Base-by-base conservation (phyloP, 2,797 vertebrate species). In the Halcyon chelicuti region DNA sequence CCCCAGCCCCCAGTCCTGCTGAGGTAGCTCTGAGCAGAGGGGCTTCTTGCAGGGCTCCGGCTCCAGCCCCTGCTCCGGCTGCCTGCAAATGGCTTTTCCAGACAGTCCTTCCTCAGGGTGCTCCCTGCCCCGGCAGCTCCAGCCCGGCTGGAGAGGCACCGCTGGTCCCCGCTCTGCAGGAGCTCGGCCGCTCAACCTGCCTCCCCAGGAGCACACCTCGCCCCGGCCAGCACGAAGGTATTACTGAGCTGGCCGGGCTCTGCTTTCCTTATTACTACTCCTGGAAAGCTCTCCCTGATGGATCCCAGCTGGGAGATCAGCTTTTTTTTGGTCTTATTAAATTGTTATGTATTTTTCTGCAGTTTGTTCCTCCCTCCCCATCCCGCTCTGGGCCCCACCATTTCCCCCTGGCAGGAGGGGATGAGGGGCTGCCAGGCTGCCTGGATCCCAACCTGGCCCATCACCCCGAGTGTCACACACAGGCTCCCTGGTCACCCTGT, bases 221-320 rank as follows among this genome's bases (percentile, higher is more conserved):
- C 37, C 33, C 49, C 1, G 0, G 85, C 80, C 90, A 82, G 63
- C 83, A 86, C 0, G 0, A 73, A 75, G 71, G 81, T 57, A 82
- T 72, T 73, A 31, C 12, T 67, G 61, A 23, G 6, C 79, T 93
- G 68, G 40, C 85, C 3, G 6, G 31, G 54, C 15, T 63, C 81
- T 94, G 72, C 83, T 92, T 89, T 65, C 71, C 39, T 33, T 93
- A 33, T 83, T 94, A 49, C 31, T 86, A 20, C 85, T 92, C 76
- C 88, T 20, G 7, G 72, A 87, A 82, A 96, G 55, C 71, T 93
- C 65, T 73, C 12, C 33, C 17, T 92, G 93, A 94, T 96, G 89
- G 88, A 79, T 94, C 71, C 72, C 94, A 96, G 83, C 95, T 97
- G 96, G 74, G 78, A 86, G 35, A 52, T 3, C 5, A 22, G 77